Base-by-base conservation (phyloP, 1,140 invertebrate genomes). In the Uloborus diversus region DNA sequence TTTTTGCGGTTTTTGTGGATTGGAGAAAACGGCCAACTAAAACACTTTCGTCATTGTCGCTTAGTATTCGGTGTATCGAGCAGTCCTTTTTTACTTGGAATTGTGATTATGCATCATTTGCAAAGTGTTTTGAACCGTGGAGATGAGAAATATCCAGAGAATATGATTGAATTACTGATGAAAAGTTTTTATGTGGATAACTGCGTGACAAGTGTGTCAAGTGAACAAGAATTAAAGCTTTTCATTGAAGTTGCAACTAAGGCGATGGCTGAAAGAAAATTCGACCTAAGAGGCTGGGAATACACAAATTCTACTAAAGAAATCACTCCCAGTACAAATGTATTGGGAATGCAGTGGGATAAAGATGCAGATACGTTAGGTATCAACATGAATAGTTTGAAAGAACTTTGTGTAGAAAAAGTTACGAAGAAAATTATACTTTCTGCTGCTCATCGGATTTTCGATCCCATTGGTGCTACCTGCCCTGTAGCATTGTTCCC, bases 401-500 rank as follows among this genome's bases (percentile, higher is more conserved):
- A n/a, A 25, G 20, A 75, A 20, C 17, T 42, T 37, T 62, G 23
- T 32, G 53, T 53, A 4, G 28, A 53, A 53, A 70, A 70, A 30
- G 27, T 61, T 62, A 75, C 71, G 20, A 75, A 47, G 25, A 75
- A 23, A 57, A 37, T 35, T 25, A 42, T 71, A 25, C 37, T 57
- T 33, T 33, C 53, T 35, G 28, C 71, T 49, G 57, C 27, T n/a
- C 56, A 59, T 62, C 14, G 20, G 33, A 51, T 81, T 11, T 81
- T 81, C 56, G 49, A 81, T 71, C 42, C 64, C 2, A 23, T 80
- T 30, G 81, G 76, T 27, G 14, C 81, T 13, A 49, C 47, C 20
- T 47, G 28, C 23, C 81, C 76, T 51, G 49, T 81, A 23, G 30
- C 51, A 14, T 33, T 80, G 13, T n/a, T 59, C n/a, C 14, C 42